A percentile compares a stretch with the other conserved stretches of the same genome.
Conservation (phyloP, 1,140 invertebrate genomes). For the Ostrea edulis region DNA sequence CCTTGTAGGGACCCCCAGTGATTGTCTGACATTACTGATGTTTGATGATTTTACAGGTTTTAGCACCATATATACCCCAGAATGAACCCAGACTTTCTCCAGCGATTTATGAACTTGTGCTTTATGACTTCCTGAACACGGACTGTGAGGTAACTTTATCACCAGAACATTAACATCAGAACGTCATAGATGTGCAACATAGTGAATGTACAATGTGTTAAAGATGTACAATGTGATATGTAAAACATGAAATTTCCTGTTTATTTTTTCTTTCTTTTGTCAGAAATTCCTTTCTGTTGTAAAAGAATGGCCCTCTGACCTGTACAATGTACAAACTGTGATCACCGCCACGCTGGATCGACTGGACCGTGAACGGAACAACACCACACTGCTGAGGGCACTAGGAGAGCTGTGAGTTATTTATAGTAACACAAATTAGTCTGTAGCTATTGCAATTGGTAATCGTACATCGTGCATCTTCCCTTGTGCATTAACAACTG, state of each 20-base stretch:
- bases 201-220: too few relatives aligned
- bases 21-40: neutral
- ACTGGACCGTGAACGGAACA: constrained; percentile 84
- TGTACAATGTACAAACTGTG: constrained; percentile 92
- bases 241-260: too few relatives aligned
- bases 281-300: constrained; percentile 92
- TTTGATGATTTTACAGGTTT: constrained; percentile 81
- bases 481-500: too few relatives aligned
- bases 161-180: too few relatives aligned
- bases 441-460: too few relatives aligned
- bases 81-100: constrained; percentile 86
- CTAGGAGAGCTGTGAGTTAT: constrained; percentile 87
- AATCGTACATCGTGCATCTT: too few relatives aligned
- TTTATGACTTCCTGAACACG: constrained; percentile 94
- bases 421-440: neutral
- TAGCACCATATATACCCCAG: constrained; percentile 91
- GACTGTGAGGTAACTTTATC: constrained; percentile 84
- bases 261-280: constrained; percentile 43
- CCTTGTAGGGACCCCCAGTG: neutral
- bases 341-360: constrained; percentile 92
- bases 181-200: too few relatives aligned
- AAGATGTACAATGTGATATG: too few relatives aligned
- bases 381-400: constrained; percentile 90
- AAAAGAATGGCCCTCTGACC: constrained; percentile 90
- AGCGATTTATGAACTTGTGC: constrained; percentile 96